Percentiles rank a stretch among this genome's conserved stretches.
Conservation (phyloP, 2,888 invertebrate species). For the Baccha elongata region DNA sequence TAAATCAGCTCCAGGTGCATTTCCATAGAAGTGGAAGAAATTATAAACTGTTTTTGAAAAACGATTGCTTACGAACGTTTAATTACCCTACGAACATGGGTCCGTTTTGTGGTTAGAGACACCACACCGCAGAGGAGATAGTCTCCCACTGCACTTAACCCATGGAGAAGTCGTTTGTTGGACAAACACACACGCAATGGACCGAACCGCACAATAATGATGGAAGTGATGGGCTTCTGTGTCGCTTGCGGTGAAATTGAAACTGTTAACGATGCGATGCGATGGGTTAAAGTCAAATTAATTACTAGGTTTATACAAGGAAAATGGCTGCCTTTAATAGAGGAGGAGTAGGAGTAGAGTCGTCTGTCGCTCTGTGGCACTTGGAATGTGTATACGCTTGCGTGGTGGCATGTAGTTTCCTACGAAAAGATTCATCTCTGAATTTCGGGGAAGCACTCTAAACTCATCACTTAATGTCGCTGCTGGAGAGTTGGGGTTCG, state of each 20-base stretch:
- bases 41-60: conserved; percentile 64
- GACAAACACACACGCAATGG: conserved; percentile 30
- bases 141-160: conserved; percentile 59
- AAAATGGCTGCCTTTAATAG: conserved; percentile 41
- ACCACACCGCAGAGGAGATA: background rate
- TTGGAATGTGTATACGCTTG: background rate
- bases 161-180: conserved; percentile 45
- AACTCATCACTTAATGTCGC: conserved; percentile 73
- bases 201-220: conserved; percentile 35
- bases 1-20: background rate
- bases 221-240: conserved; percentile 68
- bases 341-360: conserved; percentile 62
- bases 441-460: conserved; percentile 71
- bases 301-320: conserved; percentile 59
- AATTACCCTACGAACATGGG: conserved; percentile 65
- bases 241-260: conserved; percentile 64
- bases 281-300: conserved; percentile 62
- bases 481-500: conserved; percentile 62
- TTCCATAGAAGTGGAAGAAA: conserved; percentile 26
- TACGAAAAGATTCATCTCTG: conserved; percentile 69
- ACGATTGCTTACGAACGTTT: conserved; percentile 64
- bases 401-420: conserved; percentile 62
- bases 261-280: conserved; percentile 66
- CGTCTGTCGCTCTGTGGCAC: background rate
- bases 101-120: conserved; percentile 23